These are phyloP conservation scores for Eulemur rubriventer DNA, from an alignment of 2,797 vertebrate genomes.

Conservation along the genomic window DNA sequence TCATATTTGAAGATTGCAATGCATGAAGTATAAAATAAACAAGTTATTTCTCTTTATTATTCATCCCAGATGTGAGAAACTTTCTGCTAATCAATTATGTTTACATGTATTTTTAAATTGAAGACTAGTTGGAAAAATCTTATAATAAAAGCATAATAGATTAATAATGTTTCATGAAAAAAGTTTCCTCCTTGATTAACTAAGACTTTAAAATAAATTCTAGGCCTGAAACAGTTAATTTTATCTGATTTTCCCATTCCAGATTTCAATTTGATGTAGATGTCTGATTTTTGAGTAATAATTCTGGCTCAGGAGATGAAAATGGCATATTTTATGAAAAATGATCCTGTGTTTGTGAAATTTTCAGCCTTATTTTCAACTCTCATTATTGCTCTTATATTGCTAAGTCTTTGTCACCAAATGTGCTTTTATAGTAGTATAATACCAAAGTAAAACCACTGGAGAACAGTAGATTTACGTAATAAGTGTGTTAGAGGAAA, in stretches of 20 bases:
- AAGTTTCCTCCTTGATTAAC: not conserved
- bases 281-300: constrained; percentile 24
- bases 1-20: not conserved
- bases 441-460: constrained; percentile 46
- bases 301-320: not conserved
- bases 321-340: constrained; percentile 64
- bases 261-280: constrained; percentile 32
- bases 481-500: constrained; percentile 62
- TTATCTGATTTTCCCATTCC: not conserved
- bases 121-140: not conserved
- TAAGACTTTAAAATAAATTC: not conserved
- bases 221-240: not conserved
- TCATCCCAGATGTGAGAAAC: not conserved
- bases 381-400: constrained; percentile 53
- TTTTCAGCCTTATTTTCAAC: constrained; percentile 61
- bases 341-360: constrained; percentile 31
- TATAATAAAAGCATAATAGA: not conserved
- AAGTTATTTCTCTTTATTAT: not conserved
- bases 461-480: constrained; percentile 60
- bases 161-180: not conserved
- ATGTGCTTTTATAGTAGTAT: constrained; percentile 62
- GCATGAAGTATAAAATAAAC: not conserved
- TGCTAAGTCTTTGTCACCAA: constrained; percentile 55
- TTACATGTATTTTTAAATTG: not conserved
- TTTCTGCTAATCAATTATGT: not conserved